phyloP scores from a whole-genome alignment of 1,140 invertebrate genomes.

The Ips nitidus region DNA sequence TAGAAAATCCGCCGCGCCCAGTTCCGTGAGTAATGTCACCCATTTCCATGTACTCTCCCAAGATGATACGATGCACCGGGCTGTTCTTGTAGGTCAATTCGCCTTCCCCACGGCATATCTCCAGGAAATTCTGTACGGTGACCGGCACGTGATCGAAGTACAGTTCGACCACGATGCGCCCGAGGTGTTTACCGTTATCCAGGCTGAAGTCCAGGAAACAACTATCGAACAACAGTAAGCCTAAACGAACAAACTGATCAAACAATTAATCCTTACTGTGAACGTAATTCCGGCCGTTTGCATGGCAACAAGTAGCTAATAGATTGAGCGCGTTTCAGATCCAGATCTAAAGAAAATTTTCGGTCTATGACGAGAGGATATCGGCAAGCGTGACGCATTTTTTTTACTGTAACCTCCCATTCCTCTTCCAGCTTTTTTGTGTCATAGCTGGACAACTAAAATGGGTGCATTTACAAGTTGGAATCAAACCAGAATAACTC shows the following conservation, averaged over 20 bases:
- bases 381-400: slow-evolving; percentile 38
- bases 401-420: slow-evolving; percentile 37
- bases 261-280: slow-evolving; percentile 28
- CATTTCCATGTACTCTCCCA: slow-evolving; percentile 57
- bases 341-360: slow-evolving; percentile 40
- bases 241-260: background rate
- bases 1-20: slow-evolving; percentile 72
- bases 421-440: slow-evolving; percentile 26
- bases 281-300: slow-evolving; percentile 27
- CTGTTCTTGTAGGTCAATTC: slow-evolving; percentile 50
- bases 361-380: slow-evolving; percentile 41
- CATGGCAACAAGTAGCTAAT: slow-evolving; percentile 40
- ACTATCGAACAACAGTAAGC: slow-evolving; percentile 21
- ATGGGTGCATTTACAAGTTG: slow-evolving; percentile 5
- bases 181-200: slow-evolving; percentile 49
- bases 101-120: slow-evolving; percentile 57
- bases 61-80: slow-evolving; percentile 55
- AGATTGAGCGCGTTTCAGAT: slow-evolving; percentile 39
- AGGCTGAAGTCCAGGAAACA: slow-evolving; percentile 48
- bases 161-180: slow-evolving; percentile 59
- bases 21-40: slow-evolving; percentile 70
- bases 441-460: slow-evolving; percentile 36
- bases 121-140: slow-evolving; percentile 66
- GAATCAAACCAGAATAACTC: slow-evolving; percentile 11
- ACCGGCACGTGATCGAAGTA: slow-evolving; percentile 63